A percentile compares a stretch with the other conserved stretches of the same genome.
These are phyloP conservation scores for Eristalis arbustorum DNA, from an alignment of 2,888 invertebrate species.

Conservation along the genomic window DNA sequence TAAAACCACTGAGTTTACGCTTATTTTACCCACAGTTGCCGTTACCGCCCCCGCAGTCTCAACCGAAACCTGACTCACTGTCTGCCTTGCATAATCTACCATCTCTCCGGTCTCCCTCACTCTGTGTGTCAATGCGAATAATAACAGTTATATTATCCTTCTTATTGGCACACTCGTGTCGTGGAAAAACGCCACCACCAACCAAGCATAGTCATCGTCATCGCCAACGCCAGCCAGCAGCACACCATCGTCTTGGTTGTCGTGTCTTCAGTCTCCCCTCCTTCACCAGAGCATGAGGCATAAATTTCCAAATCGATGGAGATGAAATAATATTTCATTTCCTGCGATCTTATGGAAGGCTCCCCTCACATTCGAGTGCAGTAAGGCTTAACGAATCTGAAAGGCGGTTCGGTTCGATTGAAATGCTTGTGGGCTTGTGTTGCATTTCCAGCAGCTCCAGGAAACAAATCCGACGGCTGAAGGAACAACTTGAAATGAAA, in stretches of 20 bases:
- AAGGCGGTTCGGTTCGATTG: slow-evolving; percentile 45
- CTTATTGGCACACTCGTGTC: slow-evolving; percentile 78
- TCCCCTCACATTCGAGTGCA: not conserved
- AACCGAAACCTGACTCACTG: slow-evolving; percentile 26
- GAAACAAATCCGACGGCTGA: not conserved
- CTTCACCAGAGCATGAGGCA: slow-evolving; percentile 70
- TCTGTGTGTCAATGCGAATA: slow-evolving; percentile 54
- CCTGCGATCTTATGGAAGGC: not conserved
- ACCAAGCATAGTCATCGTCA: slow-evolving; percentile 37
- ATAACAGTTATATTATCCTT: slow-evolving; percentile 78
- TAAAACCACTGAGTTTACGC: slow-evolving; percentile 79
- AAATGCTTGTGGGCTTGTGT: slow-evolving; percentile 15
- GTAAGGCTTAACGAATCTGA: slow-evolving; percentile 28
- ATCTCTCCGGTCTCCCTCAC: not conserved
- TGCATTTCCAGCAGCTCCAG: not conserved
- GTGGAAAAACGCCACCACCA: slow-evolving; percentile 71
- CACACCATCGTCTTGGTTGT: slow-evolving; percentile 57
- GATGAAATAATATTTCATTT: slow-evolving; percentile 75
- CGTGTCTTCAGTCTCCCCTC: slow-evolving; percentile 13
- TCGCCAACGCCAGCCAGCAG: slow-evolving; percentile 52
- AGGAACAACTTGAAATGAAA: not conserved
- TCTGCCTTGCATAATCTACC: slow-evolving; percentile 33
- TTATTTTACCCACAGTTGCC: slow-evolving; percentile 75
- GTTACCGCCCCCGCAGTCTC: not conserved
- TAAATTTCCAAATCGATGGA: slow-evolving; percentile 77